phyloP scores from a whole-genome alignment of 2,888 invertebrate genomes.

The Salpingus planirostris region DNA sequence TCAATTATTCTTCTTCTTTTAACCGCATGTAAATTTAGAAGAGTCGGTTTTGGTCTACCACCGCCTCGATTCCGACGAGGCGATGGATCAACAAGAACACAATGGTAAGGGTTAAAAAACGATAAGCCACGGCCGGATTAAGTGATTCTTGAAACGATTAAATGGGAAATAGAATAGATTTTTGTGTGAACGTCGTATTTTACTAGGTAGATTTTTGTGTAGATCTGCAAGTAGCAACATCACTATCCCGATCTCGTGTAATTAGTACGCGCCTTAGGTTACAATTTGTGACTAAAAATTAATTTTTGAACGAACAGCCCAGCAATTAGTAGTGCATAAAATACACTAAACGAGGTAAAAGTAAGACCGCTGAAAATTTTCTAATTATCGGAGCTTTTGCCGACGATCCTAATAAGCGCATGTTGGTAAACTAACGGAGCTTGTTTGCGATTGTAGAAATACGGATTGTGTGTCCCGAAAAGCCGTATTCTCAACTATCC shows the following conservation, averaged over 20 bases:
- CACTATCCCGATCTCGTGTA: no score
- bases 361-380: no score
- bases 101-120: no score
- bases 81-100: no score
- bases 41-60: constrained; percentile 24
- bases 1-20: constrained; percentile 5
- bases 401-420: no score
- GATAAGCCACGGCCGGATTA: no score
- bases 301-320: constrained; percentile 10
- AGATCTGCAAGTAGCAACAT: no score
- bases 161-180: constrained; percentile 1
- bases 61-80: constrained; percentile 26
- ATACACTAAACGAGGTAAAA: no score
- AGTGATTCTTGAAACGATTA: no score
- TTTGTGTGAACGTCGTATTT: background rate
- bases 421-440: constrained; percentile 38
- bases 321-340: constrained; percentile 33
- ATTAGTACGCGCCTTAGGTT: no score
- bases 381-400: no score
- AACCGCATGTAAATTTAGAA: constrained; percentile 11
- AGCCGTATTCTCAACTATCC: constrained; percentile 65
- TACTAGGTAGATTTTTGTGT: background rate
- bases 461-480: constrained; percentile 69
- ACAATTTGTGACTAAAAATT: background rate
- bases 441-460: constrained; percentile 53